Conservation (phyloP, 2,113 vertebrate species). For the Accipiter cooperii region DNA sequence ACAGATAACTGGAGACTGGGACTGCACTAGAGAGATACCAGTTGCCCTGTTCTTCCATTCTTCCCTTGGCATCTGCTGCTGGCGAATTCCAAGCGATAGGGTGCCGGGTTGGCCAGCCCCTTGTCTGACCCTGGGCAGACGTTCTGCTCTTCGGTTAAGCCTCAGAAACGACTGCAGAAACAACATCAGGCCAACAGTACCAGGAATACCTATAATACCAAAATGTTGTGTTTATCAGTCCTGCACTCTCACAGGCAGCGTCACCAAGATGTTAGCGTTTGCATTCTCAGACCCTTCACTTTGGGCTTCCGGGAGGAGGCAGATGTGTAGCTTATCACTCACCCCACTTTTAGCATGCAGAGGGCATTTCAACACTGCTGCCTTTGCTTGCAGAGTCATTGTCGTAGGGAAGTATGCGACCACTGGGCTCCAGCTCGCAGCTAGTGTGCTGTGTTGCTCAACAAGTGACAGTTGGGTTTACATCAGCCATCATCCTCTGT, state of each 20-base stretch:
- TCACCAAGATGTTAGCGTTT: neutral
- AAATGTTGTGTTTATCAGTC: neutral
- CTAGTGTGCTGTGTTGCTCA: conserved; percentile 16
- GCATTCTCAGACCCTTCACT: neutral
- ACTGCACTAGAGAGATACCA: neutral
- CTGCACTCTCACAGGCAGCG: neutral
- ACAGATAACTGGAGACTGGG: neutral
- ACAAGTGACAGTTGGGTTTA: conserved; percentile 62
- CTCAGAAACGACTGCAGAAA: conserved; percentile 2
- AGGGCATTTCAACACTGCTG: conserved; percentile 14
- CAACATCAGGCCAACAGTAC: neutral
- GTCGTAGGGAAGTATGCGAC: conserved; percentile 40
- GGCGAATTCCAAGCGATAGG: neutral
- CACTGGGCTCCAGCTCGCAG: neutral
- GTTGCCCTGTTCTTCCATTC: neutral
- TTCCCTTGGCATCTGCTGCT: neutral
- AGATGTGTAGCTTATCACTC: neutral
- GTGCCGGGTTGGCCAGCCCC: neutral
- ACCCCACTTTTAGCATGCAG: neutral
- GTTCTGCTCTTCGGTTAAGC: neutral
- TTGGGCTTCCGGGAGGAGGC: neutral
- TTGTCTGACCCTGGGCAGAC: neutral
- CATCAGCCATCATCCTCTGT: conserved; percentile 51
- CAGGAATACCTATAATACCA: neutral
- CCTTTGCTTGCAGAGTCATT: conserved; percentile 34